Base-by-base conservation (phyloP, 2,797 vertebrate genomes). In the Eulemur mongoz region DNA sequence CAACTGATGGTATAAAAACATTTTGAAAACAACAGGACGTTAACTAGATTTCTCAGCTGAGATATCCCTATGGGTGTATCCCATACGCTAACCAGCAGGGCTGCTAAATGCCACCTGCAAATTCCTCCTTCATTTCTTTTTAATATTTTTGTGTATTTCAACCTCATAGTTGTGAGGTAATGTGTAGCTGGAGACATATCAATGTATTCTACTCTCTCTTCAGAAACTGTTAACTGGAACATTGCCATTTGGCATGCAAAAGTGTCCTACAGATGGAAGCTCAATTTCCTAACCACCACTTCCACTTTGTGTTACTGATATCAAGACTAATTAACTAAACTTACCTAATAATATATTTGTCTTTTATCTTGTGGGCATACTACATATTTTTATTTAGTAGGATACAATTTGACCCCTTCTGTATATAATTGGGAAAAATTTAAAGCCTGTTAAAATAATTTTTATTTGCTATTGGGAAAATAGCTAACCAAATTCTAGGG, bases 31-130 rank as follows among this genome's bases (percentile, higher is more conserved):
- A 96, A 80, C 20, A 87, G 30, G 63, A 57, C 4, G 18, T 79
- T 73, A 70, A 63, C 32, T 78, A 79, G 65, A 70, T 89, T 95
- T 95, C 75, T 96, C 57, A 96, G 17, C 38, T 87, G 38, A 25
- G 22, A 35, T 84, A 45, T 50, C 7, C 32, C 32, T 38, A 1
- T 67, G 93, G 59, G 27, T 50, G 25, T 91, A 11, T 70, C n/a
- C 25, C 78, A 40, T 79, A 54, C 8, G n/a, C 7, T 38, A 93
- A 80, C 25, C 61, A 54, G 20, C 17, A 35, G 65, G 54, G 14
- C 22, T 86, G n/a, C 43, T 45, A n/a, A 92, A 40, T 35, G 54
- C 25, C 81, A 95, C n/a, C 48, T 93, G 63, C 15, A 81, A 93
- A 95, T 82, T 65, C 40, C 38, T 59, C n/a, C 40, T 80, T 91